phyloP scores from a whole-genome alignment of 2,797 vertebrate species.

The Amniataba percoides region DNA sequence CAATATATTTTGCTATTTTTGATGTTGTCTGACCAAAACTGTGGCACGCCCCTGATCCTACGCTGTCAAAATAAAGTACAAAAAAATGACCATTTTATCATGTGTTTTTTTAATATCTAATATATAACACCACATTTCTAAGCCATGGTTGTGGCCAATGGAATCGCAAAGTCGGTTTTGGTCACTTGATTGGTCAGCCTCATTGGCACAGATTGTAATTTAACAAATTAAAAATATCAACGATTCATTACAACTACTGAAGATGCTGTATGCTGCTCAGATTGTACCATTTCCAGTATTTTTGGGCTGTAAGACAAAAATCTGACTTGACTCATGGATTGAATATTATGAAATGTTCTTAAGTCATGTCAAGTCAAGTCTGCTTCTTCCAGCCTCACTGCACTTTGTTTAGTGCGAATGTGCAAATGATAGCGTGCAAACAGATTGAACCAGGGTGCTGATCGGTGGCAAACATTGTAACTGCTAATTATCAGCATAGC shows the following conservation, averaged over 20 bases:
- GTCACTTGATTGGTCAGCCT: neutral
- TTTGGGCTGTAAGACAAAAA: no score
- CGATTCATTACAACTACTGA: neutral
- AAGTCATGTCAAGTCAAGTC: no score
- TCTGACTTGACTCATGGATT: neutral
- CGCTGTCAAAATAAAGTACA: neutral
- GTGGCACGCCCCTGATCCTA: neutral
- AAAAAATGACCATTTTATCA: neutral
- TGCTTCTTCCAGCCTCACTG: neutral
- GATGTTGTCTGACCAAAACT: conserved; percentile 15
- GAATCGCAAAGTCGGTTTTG: neutral
- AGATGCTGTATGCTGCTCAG: neutral
- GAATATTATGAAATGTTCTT: no score
- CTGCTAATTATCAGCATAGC: neutral
- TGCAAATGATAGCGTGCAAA: neutral
- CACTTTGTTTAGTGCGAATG: neutral
- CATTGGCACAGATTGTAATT: neutral
- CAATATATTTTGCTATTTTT: conserved; percentile 2
- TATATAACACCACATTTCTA: neutral
- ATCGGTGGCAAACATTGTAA: neutral
- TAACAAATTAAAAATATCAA: neutral
- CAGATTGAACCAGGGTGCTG: neutral
- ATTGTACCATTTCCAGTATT: neutral
- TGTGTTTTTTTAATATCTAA: neutral
- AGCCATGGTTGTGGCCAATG: neutral